These are phyloP conservation scores for Teleogryllus oceanicus DNA, from an alignment of 2,888 invertebrate species.

Conservation along the genomic window DNA sequence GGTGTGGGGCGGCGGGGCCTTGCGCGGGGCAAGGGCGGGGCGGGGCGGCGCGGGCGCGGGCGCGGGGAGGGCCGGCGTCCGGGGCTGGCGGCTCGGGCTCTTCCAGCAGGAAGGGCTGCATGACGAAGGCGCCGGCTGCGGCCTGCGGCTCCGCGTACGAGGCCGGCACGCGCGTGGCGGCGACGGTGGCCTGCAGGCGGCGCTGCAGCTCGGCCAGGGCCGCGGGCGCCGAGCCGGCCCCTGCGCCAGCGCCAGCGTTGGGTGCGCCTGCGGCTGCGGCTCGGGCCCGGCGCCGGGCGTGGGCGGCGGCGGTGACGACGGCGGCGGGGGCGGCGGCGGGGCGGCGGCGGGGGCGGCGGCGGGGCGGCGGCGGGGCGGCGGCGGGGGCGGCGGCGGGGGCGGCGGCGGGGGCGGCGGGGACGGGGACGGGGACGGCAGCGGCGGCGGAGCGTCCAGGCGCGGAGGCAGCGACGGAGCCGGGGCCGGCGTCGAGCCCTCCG, in stretches of 20 bases:
- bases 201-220: slow-evolving; percentile 44
- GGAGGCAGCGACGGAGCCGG: background rate
- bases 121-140: slow-evolving; percentile 58
- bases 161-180: slow-evolving; percentile 57
- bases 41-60: no score
- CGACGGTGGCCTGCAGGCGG: slow-evolving; percentile 54
- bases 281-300: no score
- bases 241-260: slow-evolving; percentile 25
- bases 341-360: slow-evolving; percentile 29
- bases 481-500: background rate
- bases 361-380: no score
- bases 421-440: slow-evolving; percentile 26
- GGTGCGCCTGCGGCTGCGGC: no score
- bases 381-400: slow-evolving; percentile 33
- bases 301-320: slow-evolving; percentile 28
- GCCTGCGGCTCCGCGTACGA: slow-evolving; percentile 63
- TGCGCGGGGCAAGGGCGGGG: no score
- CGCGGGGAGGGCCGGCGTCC: background rate
- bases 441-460: no score
- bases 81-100: slow-evolving; percentile 51
- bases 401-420: slow-evolving; percentile 43
- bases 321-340: slow-evolving; percentile 25
- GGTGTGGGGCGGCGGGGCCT: slow-evolving; percentile 6
- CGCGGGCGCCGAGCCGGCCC: no score
- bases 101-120: slow-evolving; percentile 89